Evolutionary conservation across 2,888 invertebrate species (phyloP).

Genomic region (Polietes domitor): DNA sequence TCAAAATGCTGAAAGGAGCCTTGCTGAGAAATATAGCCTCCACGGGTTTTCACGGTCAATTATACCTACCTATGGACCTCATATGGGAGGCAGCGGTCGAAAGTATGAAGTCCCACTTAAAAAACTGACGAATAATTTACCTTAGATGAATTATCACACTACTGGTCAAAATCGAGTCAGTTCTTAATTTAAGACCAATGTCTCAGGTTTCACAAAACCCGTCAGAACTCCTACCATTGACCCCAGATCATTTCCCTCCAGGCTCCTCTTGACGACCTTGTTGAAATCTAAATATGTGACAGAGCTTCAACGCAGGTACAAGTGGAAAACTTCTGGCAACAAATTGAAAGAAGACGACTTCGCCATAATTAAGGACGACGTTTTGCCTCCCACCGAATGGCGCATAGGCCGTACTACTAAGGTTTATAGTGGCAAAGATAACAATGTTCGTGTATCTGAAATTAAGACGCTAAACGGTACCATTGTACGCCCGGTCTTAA

Average conservation of each 20-base stretch:
- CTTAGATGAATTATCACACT: slow-evolving; percentile 41
- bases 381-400: too few species aligned
- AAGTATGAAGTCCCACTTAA: slow-evolving; percentile 33
- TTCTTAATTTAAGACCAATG: slow-evolving; percentile 22
- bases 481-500: too few species aligned
- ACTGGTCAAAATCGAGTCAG: slow-evolving; percentile 17
- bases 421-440: too few species aligned
- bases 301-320: not conserved
- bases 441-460: too few species aligned
- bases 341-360: slow-evolving; percentile 14
- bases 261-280: slow-evolving; percentile 14
- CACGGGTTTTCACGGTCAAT: slow-evolving; percentile 40
- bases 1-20: not conserved
- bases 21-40: not conserved
- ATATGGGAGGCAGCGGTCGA: slow-evolving; percentile 52
- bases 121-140: slow-evolving; percentile 2
- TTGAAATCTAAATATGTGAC: slow-evolving; percentile 45
- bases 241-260: slow-evolving; percentile 46
- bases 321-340: slow-evolving; percentile 19
- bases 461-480: too few species aligned
- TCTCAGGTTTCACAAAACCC: slow-evolving; percentile 14
- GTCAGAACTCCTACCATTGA: slow-evolving; percentile 36
- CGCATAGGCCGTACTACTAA: too few species aligned
- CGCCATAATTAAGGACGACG: too few species aligned
- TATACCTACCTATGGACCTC: slow-evolving; percentile 44